Evolutionary conservation across 2,797 vertebrate genomes (phyloP), one percentile per base, ranked within the genome.

Genomic region (Clamator glandarius): DNA sequence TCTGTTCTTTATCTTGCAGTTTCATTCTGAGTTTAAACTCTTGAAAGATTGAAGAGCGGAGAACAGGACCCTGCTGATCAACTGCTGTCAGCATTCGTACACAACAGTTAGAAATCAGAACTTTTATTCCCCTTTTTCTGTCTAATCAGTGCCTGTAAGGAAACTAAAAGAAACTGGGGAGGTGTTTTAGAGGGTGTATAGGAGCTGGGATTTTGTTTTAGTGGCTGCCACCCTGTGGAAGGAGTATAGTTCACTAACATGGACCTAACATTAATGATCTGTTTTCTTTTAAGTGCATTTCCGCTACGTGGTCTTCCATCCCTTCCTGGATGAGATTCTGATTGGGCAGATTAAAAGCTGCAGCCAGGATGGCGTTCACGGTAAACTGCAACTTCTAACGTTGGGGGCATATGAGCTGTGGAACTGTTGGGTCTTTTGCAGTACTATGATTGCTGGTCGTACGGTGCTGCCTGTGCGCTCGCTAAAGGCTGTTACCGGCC

Each of bases 271-370:
- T 46, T 35, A 66, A 78, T 26, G 28, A 21, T 85, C 48, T 63
- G 9, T 61, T 91, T 89, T 73, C 24, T 67, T 92, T 84, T 24
- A 95, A 99, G 99, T 99, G 87, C 98, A 99, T 95, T 99, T 99
- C 94, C 98, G 99, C 62, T 99, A 99, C 0, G 99, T 99, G 64
- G 99, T 99, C 42, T 99, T 99, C 95, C 99, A 99, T 81, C 99
- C 99, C 0, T 99, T 99, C 96, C 98, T 99, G 92, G 99, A 99
- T 3, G 99, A 99, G 98, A 99, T 99, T 86, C 97, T 99, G 85
- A 97, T 99, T 2, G 99, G 99, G 39, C 99, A 99, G 96, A 99
- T 99, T 90, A 99, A 99, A 97, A 99, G 99, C 97, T 99, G 99
- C 98, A 99, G 99, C 87, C 98, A 98, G 41, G 99, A 99, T 81